Percentiles rank a stretch among this genome's conserved stretches.
Conservation (phyloP, 2,797 vertebrate species). For the Acestrorhynchus altus region DNA sequence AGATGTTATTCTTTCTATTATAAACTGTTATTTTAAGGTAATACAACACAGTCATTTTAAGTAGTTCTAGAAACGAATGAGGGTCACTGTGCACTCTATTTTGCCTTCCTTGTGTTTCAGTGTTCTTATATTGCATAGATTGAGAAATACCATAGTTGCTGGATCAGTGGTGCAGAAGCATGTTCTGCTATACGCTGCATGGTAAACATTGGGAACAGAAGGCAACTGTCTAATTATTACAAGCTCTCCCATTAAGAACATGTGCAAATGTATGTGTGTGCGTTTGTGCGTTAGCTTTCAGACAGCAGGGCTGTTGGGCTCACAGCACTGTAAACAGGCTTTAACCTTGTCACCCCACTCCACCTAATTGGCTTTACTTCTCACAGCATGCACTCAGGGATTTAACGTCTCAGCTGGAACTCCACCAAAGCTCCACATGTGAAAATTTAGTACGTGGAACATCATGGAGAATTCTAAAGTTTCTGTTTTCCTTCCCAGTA, state of each 20-base stretch:
- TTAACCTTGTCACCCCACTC: conserved; percentile 53
- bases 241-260: background rate
- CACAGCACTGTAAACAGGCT: conserved; percentile 48
- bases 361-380: conserved; percentile 52
- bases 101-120: background rate
- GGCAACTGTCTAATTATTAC: background rate
- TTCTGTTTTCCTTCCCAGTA: conserved; percentile 21
- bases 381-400: conserved; percentile 35
- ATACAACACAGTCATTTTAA: no score
- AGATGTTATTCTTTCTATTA: no score
- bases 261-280: background rate
- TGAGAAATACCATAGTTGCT: background rate
- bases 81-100: background rate
- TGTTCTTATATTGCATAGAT: background rate
- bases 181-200: background rate
- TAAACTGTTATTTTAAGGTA: no score
- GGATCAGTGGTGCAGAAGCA: background rate
- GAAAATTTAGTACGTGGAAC: conserved; percentile 8
- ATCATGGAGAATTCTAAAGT: conserved; percentile 9
- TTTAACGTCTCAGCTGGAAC: conserved; percentile 41
- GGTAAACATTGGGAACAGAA: conserved; percentile 10
- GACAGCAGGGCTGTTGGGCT: conserved; percentile 45
- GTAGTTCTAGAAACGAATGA: no score
- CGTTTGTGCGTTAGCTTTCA: conserved; percentile 16
- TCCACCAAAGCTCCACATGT: conserved; percentile 22